Percentiles rank a stretch among this genome's conserved stretches.
phyloP scores from a whole-genome alignment of 2,113 vertebrate species.

The Mirza zaza region DNA sequence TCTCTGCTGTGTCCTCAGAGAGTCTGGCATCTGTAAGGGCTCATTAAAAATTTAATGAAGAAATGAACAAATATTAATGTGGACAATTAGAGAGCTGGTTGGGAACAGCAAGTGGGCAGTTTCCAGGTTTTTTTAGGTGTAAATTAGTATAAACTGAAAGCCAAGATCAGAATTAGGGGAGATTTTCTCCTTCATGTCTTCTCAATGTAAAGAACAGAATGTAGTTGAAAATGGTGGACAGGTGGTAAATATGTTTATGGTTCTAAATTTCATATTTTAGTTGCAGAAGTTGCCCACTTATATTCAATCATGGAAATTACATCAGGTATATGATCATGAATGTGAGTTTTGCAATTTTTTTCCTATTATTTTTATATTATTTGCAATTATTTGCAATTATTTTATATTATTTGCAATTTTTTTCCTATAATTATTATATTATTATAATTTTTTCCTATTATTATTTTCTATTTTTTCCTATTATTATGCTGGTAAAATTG shows the following conservation, averaged over 20 bases:
- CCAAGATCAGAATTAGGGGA: background rate
- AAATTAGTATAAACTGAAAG: constrained; percentile 48
- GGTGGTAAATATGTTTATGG: background rate
- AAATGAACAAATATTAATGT: constrained; percentile 68
- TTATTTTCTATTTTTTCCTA: constrained; percentile 19
- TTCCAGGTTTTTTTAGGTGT: background rate
- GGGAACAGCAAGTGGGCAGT: constrained; percentile 26
- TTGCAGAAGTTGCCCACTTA: background rate
- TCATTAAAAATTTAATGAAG: constrained; percentile 74
- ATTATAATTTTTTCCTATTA: background rate
- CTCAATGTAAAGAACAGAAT: background rate
- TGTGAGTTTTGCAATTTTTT: constrained; percentile 18
- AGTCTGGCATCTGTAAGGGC: constrained; percentile 60
- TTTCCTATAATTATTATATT: background rate
- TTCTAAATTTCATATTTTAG: constrained; percentile 2
- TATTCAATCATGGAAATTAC: background rate
- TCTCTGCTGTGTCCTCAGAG: constrained; percentile 61
- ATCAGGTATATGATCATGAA: background rate
- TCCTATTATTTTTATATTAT: no score
- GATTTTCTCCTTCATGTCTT: constrained; percentile 27
- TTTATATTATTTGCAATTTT: background rate
- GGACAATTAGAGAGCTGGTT: constrained; percentile 51
- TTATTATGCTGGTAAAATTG: no score
- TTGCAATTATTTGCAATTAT: background rate
- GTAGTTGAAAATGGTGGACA: background rate